Evolutionary conservation across 2,797 vertebrate genomes (phyloP).

Genomic region (Chromobotia macracanthus): DNA sequence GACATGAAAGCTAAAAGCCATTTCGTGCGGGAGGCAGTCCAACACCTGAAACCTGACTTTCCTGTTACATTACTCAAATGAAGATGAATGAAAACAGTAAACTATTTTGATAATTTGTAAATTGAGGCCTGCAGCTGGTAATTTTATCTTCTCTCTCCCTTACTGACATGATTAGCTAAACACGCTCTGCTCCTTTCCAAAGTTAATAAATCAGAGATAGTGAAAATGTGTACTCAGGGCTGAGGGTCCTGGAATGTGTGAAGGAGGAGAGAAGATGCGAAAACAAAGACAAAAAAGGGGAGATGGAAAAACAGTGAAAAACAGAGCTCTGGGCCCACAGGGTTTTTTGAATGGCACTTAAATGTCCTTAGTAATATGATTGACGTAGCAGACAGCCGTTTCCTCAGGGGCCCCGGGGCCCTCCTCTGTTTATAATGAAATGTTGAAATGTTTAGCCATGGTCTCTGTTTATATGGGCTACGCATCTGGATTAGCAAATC

Average conservation of each 20-base stretch:
- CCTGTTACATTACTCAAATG: constrained; percentile 23
- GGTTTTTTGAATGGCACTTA: constrained; percentile 36
- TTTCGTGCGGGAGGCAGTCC: constrained; percentile 6
- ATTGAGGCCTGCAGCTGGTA: constrained; percentile 17
- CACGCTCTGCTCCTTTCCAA: constrained; percentile 17
- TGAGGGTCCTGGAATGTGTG: not conserved
- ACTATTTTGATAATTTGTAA: constrained; percentile 31
- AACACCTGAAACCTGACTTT: constrained; percentile 21
- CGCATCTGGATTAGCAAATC: constrained; percentile 63
- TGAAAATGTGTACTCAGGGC: constrained; percentile 27
- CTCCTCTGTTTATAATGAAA: constrained; percentile 54
- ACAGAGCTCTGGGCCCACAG: constrained; percentile 33
- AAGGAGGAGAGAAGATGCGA: not conserved
- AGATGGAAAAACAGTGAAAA: constrained; percentile 11
- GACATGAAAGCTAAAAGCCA: constrained; percentile 14
- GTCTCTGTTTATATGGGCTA: constrained; percentile 64
- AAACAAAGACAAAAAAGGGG: not conserved
- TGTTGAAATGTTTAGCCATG: constrained; percentile 62
- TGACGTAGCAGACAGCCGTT: constrained; percentile 63
- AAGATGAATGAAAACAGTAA: constrained; percentile 39
- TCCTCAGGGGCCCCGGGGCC: constrained; percentile 59
- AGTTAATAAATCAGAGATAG: constrained; percentile 40
- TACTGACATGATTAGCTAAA: constrained; percentile 24
- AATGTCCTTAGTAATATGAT: constrained; percentile 65
- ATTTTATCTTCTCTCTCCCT: constrained; percentile 27